Percentiles rank a stretch among this genome's conserved stretches.
These are phyloP conservation scores for Epinotia demarniana DNA, from an alignment of 2,888 invertebrate species.

Conservation along the genomic window DNA sequence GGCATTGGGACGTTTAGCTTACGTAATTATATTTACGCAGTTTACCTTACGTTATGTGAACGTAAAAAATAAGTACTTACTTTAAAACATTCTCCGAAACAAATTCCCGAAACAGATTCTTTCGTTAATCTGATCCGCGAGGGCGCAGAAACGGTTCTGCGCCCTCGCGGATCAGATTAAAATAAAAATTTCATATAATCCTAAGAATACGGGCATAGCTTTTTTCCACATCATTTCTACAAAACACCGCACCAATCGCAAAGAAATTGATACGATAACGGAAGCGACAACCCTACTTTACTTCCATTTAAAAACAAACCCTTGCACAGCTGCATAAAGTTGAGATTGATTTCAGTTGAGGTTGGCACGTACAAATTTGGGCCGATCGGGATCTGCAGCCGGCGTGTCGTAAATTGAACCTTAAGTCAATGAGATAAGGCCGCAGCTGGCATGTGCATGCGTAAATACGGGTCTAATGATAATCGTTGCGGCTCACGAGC, in stretches of 20 bases:
- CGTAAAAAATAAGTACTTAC: too few relatives aligned
- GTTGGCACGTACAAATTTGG: slow-evolving; percentile 39
- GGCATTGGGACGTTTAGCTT: too few relatives aligned
- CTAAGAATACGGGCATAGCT: slow-evolving; percentile 8
- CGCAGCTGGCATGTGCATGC: slow-evolving; percentile 26
- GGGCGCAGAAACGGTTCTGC: background rate
- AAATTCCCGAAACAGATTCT: background rate
- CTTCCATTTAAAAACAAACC: background rate
- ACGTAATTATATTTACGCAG: too few relatives aligned
- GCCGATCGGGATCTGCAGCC: slow-evolving; percentile 23
- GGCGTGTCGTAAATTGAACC: slow-evolving; percentile 19
- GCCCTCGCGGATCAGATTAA: slow-evolving; percentile 13
- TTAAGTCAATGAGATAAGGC: slow-evolving; percentile 35
- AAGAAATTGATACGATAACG: slow-evolving; percentile 33
- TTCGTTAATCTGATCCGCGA: background rate
- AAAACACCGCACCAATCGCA: slow-evolving; percentile 10
- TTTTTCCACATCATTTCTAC: slow-evolving; percentile 18
- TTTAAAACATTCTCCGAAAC: background rate
- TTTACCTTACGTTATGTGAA: too few relatives aligned
- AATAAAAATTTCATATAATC: slow-evolving; percentile 1
- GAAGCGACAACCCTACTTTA: slow-evolving; percentile 23
- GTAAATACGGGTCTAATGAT: slow-evolving; percentile 45
- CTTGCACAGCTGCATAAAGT: background rate
- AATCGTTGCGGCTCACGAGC: slow-evolving; percentile 33
- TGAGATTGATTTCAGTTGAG: background rate